A percentile compares a stretch with the other conserved stretches of the same genome.
Evolutionary conservation across 2,888 invertebrate genomes (phyloP).

Genomic region (Rugalucina vietnamica): DNA sequence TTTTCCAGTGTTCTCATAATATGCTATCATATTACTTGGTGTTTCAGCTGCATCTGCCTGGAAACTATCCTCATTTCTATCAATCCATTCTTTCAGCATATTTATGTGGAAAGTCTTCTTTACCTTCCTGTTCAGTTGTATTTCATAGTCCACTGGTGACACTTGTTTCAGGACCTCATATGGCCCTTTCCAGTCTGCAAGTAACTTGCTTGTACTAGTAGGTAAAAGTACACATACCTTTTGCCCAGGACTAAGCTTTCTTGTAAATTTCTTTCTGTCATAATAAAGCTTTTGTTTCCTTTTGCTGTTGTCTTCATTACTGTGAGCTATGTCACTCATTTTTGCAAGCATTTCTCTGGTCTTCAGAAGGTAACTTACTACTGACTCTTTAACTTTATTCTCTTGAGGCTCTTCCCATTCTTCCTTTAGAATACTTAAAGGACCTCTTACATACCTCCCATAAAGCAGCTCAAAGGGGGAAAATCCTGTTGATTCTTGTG

Average conservation of each 20-base stretch:
- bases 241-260: neutral
- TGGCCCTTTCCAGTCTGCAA: conserved; percentile 8
- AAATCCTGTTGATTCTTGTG: conserved; percentile 37
- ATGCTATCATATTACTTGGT: neutral
- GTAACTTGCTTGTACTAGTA: neutral
- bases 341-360: neutral
- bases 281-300: conserved; percentile 28
- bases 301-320: neutral
- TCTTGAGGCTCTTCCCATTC: conserved; percentile 20
- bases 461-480: conserved; percentile 39
- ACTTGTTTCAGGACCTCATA: neutral
- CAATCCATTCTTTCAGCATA: conserved; percentile 10
- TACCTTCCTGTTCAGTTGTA: neutral
- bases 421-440: conserved; percentile 25
- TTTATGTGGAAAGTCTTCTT: conserved; percentile 7
- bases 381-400: conserved; percentile 1
- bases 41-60: neutral
- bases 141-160: neutral
- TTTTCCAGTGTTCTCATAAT: neutral
- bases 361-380: conserved; percentile 22
- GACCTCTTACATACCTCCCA: conserved; percentile 30
- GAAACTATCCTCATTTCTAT: neutral
- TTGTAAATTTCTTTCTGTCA: neutral
- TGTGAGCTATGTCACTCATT: neutral
- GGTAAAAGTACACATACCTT: conserved; percentile 7